Percentiles rank a stretch among this genome's conserved stretches.
phyloP scores from a whole-genome alignment of 2,888 invertebrate species.

The Barypeithes pellucidus region DNA sequence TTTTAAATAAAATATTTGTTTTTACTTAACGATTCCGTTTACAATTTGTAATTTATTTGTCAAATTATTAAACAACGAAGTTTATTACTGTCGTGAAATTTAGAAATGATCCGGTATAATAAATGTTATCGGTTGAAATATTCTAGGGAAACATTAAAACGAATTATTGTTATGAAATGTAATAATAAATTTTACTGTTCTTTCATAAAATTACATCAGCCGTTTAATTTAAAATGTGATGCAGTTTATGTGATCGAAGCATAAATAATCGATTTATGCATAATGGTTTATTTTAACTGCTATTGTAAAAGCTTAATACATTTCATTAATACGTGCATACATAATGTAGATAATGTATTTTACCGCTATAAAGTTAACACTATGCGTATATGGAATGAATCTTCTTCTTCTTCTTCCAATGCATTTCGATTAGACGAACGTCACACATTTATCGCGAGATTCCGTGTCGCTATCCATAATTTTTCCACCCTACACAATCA shows the following conservation, averaged over 20 bases:
- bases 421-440: too few relatives aligned
- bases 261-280: not conserved
- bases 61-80: constrained; percentile 28
- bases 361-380: too few relatives aligned
- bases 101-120: not conserved
- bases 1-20: constrained; percentile 26
- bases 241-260: not conserved
- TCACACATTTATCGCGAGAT: too few relatives aligned
- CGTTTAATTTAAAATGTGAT: constrained; percentile 5
- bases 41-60: constrained; percentile 17
- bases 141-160: not conserved
- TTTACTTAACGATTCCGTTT: constrained; percentile 25
- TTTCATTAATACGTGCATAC: too few relatives aligned
- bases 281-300: not conserved
- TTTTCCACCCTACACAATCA: too few relatives aligned
- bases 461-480: too few relatives aligned
- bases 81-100: constrained; percentile 18
- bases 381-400: too few relatives aligned
- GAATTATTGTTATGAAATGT: not conserved
- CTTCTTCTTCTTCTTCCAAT: too few relatives aligned
- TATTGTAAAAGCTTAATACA: too few relatives aligned
- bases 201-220: not conserved
- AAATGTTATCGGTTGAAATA: constrained; percentile 14
- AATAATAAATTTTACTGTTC: constrained; percentile 3
- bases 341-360: too few relatives aligned